Conservation (phyloP, 2,888 invertebrate genomes). For the Harpagoxenus sublaevis region DNA sequence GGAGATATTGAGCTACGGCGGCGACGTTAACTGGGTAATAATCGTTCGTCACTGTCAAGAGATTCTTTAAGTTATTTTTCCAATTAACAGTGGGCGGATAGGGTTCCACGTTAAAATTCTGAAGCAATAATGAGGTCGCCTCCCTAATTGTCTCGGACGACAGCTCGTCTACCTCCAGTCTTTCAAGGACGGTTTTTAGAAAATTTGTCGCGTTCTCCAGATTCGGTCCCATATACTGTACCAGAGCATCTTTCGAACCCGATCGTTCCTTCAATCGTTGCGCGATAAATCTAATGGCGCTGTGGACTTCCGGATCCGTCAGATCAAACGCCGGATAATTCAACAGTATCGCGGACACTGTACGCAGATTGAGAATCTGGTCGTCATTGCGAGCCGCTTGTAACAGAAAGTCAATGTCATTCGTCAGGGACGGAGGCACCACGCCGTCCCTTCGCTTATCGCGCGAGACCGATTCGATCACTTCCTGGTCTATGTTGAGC, state of each 20-base stretch:
- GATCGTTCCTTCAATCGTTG: conserved; percentile 38
- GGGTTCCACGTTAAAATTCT: conserved; percentile 37
- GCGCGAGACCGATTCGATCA: background rate
- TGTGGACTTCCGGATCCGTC: conserved; percentile 55
- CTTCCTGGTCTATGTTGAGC: background rate
- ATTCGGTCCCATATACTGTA: conserved; percentile 40
- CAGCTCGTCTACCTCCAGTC: conserved; percentile 49
- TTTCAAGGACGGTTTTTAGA: conserved; percentile 50
- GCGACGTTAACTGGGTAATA: conserved; percentile 37
- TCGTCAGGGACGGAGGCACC: background rate
- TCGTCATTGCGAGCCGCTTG: conserved; percentile 18
- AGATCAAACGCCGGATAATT: conserved; percentile 51
- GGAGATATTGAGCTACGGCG: conserved; percentile 25
- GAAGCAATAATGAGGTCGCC: conserved; percentile 47
- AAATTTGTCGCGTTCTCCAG: conserved; percentile 29
- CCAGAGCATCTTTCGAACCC: conserved; percentile 31
- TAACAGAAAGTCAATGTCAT: conserved; percentile 37
- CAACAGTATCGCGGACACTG: conserved; percentile 35
- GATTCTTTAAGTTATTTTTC: background rate
- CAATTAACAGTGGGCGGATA: background rate
- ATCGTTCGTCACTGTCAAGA: conserved; percentile 14
- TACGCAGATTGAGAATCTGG: conserved; percentile 14
- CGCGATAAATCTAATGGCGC: conserved; percentile 50
- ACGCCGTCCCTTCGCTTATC: background rate
- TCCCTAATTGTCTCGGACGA: conserved; percentile 39